Evolutionary conservation across 2,888 invertebrate species (phyloP), one percentile per base, ranked within the genome.

Genomic region (Netelia virgata): DNA sequence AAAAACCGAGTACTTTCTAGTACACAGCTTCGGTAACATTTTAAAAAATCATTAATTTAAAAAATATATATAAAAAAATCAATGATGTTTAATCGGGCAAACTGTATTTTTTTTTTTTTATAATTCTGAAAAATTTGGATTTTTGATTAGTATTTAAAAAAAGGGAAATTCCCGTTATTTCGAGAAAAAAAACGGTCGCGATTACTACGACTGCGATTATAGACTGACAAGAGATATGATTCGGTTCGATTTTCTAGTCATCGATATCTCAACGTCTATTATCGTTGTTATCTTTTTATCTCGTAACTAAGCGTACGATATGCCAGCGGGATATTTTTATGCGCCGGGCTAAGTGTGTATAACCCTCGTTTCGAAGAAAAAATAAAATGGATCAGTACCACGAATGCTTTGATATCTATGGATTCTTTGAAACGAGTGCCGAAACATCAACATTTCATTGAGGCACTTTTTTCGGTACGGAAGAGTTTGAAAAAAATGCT

Each of bases 1-100:
- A 75, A 87, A 86, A 10, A 85, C 69, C 6, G 75, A 83, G 55
- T 87, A 84, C 77, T 88, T 87, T 80, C 87, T 86, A 57, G 28
- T 55, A 16, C 10, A 50, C 18, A 84, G n/a, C 28, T 36, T 43
- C 1, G 18, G 10, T 10, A 69, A 14, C 84, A 84, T 81, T 78
- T 77, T 64, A 0, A n/a, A 11, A 28, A 43, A 18, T 69, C 3
- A 59, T 28, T 64, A 28, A 18, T 9, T 1, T 50, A n/a, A 47
- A 18, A 28, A 36, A 63, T 50, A 3, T 3, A 50, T 47, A 50
- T n/a, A 14, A 8, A 64, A 64, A 43, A 64, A 55, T n/a, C 20
- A 47, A 47, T 47, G 3, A 43, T 43, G 23, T 23, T 1, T 23
- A n/a, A 23, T 23, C 2, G 23, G 23, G 23, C 1, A 23, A 23